Percentiles rank a stretch among this genome's conserved stretches.
Conservation (phyloP, 2,113 vertebrate genomes). For the Macaca nemestrina region DNA sequence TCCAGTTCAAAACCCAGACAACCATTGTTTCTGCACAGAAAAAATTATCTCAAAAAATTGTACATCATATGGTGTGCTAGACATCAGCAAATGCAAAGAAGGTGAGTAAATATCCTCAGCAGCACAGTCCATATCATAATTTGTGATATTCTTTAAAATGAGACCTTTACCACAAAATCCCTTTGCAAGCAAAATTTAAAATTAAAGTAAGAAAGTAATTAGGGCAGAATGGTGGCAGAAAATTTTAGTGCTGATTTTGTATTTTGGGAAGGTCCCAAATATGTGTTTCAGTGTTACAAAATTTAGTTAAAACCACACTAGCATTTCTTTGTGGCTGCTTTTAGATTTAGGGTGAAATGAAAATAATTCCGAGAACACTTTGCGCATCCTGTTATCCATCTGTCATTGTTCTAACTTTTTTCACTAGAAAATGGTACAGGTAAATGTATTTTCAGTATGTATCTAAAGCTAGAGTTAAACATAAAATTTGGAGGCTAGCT, state of each 20-base stretch:
- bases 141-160: not conserved
- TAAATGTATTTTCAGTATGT: not conserved
- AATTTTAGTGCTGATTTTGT: not conserved
- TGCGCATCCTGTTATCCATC: not conserved
- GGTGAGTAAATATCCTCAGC: conserved; percentile 77
- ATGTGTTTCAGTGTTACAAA: not conserved
- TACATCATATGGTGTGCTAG: conserved; percentile 88
- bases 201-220: not conserved
- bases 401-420: not conserved
- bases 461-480: not conserved
- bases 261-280: not conserved
- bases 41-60: conserved; percentile 84
- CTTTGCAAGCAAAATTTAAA: not conserved
- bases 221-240: not conserved
- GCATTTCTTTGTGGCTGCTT: not conserved
- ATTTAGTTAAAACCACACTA: not conserved
- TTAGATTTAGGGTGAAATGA: not conserved
- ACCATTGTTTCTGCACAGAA: conserved; percentile 91
- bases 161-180: not conserved
- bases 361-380: not conserved
- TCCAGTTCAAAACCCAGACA: conserved; percentile 86
- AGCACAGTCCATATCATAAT: not conserved
- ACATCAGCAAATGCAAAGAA: conserved; percentile 87
- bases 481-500: not conserved
- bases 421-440: not conserved